Base-by-base conservation (phyloP, 2,797 vertebrate genomes). In the Rhincodon typus region DNA sequence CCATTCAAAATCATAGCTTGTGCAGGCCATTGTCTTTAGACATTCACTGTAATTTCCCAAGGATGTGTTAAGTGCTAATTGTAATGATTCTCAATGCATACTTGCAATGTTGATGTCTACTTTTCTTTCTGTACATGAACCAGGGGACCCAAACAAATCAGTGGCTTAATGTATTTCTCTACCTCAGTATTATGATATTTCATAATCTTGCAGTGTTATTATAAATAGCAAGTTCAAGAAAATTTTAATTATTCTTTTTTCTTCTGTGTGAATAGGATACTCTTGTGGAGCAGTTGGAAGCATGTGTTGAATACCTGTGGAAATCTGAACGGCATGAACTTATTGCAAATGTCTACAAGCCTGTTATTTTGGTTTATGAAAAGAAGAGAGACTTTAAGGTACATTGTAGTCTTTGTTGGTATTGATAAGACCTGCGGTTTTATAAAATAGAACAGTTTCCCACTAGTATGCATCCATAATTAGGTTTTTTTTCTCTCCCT, bases 331-430 rank as follows among this genome's bases (percentile, higher is more conserved):
- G 99, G 96, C 98, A 99, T 0, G 99, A 99, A 96, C 98, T 99
- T 96, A 99, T 99, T 53, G 99, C 99, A 21, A 99, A 99, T 96
- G 99, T 99, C 97, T 99, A 99, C 97, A 99, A 99, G 77, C 99
- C 99, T 53, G 98, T 99, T 96, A 99, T 99, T 84, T 98, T 98
- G 0, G 99, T 99, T 96, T 99, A 99, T 96, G 99, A 99, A 97
- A 99, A 99, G 96, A 98, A 99, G 96, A 97, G 99, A 96, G 99
- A 99, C 96, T 99, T 99, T 96, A 99, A 99, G 98, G 99, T 99
- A 97, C 96, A 97, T 96, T 87, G 12, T 38, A 13, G 21, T 6
- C 90, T 93, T 93, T 66, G 90, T 69, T 62, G 3, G 66, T 42
- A 42, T 27, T 93, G n/a, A 67, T 69, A 93, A 69, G 19, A 69